Evolutionary conservation across 92 coral and sea anemone genomes (phyloP), one percentile per base, ranked within the genome.

Genomic region (Montipora capitata): DNA sequence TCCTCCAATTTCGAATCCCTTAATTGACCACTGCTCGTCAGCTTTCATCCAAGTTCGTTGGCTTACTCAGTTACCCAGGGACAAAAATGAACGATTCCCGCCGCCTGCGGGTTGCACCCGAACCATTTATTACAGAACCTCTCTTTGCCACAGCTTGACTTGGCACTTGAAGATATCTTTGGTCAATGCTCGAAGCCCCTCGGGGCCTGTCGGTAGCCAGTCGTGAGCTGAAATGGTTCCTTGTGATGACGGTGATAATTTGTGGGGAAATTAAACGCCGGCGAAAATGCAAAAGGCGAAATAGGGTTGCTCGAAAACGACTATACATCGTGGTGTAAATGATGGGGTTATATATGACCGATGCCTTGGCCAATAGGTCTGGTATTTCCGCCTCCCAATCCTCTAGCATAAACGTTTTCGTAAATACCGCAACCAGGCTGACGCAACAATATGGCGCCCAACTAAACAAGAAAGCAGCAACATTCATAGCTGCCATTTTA

Each of bases 401-500:
- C 20, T 9, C 54, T 43, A 94, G 40, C 15, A 94, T 83, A 39
- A 87, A 77, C 7, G 67, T 35, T 15, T 81, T 59, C 6, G 83
- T 84, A 58, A 89, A 70, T 40, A 84, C 85, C 27, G 96, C 89
- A 4, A 61, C 70, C 40, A 94, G 40, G 79, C 95, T 91, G 59
- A 92, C 82, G 0, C 83, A 89, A 64, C 96, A 91, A 58, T 94
- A 94, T 2, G 96, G 96, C 18, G 96, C 72, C 96, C 96, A 94
- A 42, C 96, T 94, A 43, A 94, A 15, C 52, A 82, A 45, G 40
- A 92, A 92, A 44, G 95, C 92, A 1, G 40, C 11, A 1, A 94
- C 72, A 35, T 92, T 78, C 72, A 86, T 57, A 40, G 90, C 70
- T n/a, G 91, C 88, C 76, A 94, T 76, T 20, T 91, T 90, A 54